Conservation (phyloP, 2,113 vertebrate genomes). For the Peromyscus leucopus region DNA sequence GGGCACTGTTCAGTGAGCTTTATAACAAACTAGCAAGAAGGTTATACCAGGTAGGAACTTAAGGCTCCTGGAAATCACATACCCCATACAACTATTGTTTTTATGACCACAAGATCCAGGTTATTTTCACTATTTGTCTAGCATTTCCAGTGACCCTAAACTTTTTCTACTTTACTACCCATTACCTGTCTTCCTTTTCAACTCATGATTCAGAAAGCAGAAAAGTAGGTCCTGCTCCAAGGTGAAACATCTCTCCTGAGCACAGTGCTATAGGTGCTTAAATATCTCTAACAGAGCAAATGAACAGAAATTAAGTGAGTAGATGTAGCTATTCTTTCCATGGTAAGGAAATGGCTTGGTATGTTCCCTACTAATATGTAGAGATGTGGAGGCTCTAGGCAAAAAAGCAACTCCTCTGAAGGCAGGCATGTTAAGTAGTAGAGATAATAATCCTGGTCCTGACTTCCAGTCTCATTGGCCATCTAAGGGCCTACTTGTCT, state of each 20-base stretch:
- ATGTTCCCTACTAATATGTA: not conserved
- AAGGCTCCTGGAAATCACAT: not conserved
- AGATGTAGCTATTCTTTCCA: not conserved
- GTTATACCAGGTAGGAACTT: not conserved
- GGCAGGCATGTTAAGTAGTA: not conserved
- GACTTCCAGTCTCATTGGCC: not conserved
- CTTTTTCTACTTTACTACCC: not conserved
- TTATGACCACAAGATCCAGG: not conserved
- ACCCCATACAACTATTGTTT: rapidly evolving
- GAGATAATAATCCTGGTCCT: not conserved
- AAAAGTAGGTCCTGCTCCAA: not conserved
- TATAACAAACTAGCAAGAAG: not conserved
- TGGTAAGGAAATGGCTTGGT: not conserved
- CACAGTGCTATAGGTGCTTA: not conserved
- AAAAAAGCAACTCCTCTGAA: not conserved
- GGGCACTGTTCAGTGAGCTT: constrained; percentile 35
- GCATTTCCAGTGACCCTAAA: not conserved
- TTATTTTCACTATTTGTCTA: not conserved
- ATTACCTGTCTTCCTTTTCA: not conserved
- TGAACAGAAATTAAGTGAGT: not conserved
- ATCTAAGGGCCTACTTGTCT: not conserved
- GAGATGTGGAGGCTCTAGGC: not conserved
- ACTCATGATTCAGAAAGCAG: not conserved
- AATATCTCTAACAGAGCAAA: not conserved
- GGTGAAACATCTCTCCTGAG: not conserved